Conservation (phyloP, 1,140 invertebrate genomes). For the Phymorhynchus buccinoides region DNA sequence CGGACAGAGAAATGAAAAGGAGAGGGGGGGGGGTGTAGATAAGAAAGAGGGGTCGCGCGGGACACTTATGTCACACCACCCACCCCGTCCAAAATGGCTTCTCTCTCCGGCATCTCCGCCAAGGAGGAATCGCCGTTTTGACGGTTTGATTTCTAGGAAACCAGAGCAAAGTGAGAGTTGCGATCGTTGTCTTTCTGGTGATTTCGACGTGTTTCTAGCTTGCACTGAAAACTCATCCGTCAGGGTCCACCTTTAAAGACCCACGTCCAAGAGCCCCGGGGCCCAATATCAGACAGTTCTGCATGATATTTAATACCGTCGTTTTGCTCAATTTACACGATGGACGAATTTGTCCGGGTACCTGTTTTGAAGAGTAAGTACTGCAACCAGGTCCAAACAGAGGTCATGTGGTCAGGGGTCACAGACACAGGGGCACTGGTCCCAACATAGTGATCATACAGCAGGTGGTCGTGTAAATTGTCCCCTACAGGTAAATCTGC, state of each 20-base stretch:
- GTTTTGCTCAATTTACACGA: background rate
- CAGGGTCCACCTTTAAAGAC: background rate
- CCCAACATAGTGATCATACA: slow-evolving; percentile 40
- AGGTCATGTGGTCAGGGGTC: slow-evolving; percentile 25
- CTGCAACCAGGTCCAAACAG: slow-evolving; percentile 25
- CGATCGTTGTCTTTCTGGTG: background rate
- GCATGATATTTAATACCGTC: background rate
- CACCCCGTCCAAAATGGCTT: too few relatives aligned
- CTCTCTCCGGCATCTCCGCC: too few relatives aligned
- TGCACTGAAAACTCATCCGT: too few relatives aligned
- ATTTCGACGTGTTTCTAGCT: background rate
- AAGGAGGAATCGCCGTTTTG: too few relatives aligned
- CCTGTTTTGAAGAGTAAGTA: slow-evolving; percentile 34
- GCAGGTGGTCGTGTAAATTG: slow-evolving; percentile 85
- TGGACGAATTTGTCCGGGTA: background rate
- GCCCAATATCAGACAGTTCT: background rate
- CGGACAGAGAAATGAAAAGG: too few relatives aligned
- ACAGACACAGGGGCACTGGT: slow-evolving; percentile 29
- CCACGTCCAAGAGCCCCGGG: too few relatives aligned
- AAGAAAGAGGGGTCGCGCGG: too few relatives aligned
- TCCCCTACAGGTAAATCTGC: slow-evolving; percentile 86
- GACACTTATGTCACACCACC: too few relatives aligned
- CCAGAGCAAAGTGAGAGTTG: background rate
- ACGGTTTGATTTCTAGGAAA: too few relatives aligned
- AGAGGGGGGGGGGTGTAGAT: too few relatives aligned